Conservation (phyloP, 2,888 invertebrate genomes). For the Aquatica leii region DNA sequence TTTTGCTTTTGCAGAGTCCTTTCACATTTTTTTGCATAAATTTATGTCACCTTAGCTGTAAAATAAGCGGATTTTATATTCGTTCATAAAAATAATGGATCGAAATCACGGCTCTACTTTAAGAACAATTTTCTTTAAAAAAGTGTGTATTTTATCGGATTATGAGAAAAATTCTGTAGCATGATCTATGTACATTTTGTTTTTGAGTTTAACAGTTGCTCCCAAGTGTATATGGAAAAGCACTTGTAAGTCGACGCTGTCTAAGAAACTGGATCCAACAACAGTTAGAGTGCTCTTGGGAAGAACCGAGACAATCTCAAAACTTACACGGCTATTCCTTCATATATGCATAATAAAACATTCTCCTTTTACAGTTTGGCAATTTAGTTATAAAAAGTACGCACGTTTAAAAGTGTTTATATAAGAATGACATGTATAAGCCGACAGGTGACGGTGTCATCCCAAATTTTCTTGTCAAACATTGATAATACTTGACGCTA, state of each 20-base stretch:
- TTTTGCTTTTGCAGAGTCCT: constrained; percentile 28
- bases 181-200: too few relatives aligned
- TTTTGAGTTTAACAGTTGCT: too few relatives aligned
- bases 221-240: constrained; percentile 28
- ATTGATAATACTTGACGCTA: too few relatives aligned
- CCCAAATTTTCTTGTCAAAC: too few relatives aligned
- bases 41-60: constrained; percentile 37
- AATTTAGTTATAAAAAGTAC: not conserved
- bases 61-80: constrained; percentile 35
- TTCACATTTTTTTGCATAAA: constrained; percentile 36
- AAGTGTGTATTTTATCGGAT: too few relatives aligned
- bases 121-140: too few relatives aligned
- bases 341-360: constrained; percentile 16
- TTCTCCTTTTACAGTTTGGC: not conserved
- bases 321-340: constrained; percentile 1
- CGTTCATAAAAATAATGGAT: constrained; percentile 34
- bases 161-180: too few relatives aligned
- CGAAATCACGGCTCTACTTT: too few relatives aligned
- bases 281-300: constrained; percentile 23
- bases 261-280: constrained; percentile 30
- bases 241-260: constrained; percentile 29
- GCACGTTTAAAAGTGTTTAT: constrained; percentile 11
- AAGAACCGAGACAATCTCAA: constrained; percentile 14
- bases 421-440: constrained; percentile 15
- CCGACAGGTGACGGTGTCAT: too few relatives aligned